Evolutionary conservation across 2,113 vertebrate genomes (phyloP), one percentile per base, ranked within the genome.

Genomic region (Scopus umbretta): DNA sequence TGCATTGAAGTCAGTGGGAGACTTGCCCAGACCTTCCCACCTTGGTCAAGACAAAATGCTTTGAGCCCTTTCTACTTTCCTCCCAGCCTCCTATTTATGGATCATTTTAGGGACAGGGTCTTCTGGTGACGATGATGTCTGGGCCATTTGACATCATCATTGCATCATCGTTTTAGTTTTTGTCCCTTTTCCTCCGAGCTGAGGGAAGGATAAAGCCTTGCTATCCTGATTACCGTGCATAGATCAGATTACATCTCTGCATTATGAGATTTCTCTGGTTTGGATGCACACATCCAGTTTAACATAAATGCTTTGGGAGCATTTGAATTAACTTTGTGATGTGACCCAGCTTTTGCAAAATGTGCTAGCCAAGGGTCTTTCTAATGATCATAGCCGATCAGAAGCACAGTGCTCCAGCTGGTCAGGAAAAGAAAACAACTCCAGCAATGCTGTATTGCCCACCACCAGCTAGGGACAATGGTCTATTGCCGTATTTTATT

Each of bases 381-480:
- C n/a, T 82, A 62, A 43, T 62, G 40, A 22, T 18, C 10, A 7
- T 47, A 63, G 53, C 0, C 23, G 18, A 75, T 30, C 23, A 56
- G 66, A 81, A 89, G 49, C 53, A 43, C 20, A 11, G 29, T 25
- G 29, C 5, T 86, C 20, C n/a, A 68, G 13, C 27, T 70, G 40
- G 13, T 70, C 58, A 58, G 70, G 47, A 53, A 56, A 62, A 68
- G 32, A 56, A 52, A 73, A 16, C 30, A 8, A 5, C 27, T 59
- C 29, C n/a, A 42, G 65, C 17, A 55, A 30, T n/a, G n/a, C 61
- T 65, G 7, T 16, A 7, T 22, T 32, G 53, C 36, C 26, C 19
- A 25, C 52, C 2, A 1, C 10, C n/a, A 58, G 72, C 62, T 45
- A 30, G 40, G 23, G 40, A 22, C 0, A 0, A 56, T 56, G 36